Evolutionary conservation across 2,888 invertebrate species (phyloP).

Genomic region (Carpatolechia fugitivella): DNA sequence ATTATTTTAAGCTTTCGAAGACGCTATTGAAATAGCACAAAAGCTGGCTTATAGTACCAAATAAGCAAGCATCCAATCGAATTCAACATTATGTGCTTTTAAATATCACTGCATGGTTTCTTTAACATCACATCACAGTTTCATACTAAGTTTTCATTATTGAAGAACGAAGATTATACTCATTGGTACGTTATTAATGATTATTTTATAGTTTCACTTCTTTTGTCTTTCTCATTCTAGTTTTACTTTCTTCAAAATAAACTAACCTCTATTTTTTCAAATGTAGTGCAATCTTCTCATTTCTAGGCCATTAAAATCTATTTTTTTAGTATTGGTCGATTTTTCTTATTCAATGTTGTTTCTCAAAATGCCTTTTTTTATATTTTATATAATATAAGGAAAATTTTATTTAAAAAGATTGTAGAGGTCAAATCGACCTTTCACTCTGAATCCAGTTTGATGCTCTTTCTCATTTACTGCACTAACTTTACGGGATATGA

Average conservation of each 20-base stretch:
- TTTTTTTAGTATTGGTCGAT: not conserved
- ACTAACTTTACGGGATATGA: not conserved
- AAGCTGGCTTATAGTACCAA: not conserved
- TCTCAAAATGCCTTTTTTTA: not conserved
- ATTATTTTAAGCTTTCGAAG: conserved; percentile 5
- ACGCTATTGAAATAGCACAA: not conserved
- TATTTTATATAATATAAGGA: not conserved
- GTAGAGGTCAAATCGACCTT: not conserved
- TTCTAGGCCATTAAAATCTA: not conserved
- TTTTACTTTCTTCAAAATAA: not conserved
- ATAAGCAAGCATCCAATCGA: not conserved
- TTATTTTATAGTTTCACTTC: not conserved
- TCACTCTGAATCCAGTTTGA: not conserved
- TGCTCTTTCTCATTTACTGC: not conserved
- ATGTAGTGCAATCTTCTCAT: not conserved
- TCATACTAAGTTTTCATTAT: not conserved
- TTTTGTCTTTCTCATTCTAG: no score
- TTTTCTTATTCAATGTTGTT: not conserved
- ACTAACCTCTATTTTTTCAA: not conserved
- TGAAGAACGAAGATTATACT: not conserved
- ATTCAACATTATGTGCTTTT: not conserved
- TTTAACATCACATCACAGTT: not conserved
- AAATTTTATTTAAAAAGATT: not conserved
- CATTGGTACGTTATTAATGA: not conserved
- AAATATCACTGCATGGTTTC: not conserved